These are phyloP conservation scores for Littorina saxatilis DNA, from an alignment of 1,140 invertebrate genomes.

Conservation along the genomic window DNA sequence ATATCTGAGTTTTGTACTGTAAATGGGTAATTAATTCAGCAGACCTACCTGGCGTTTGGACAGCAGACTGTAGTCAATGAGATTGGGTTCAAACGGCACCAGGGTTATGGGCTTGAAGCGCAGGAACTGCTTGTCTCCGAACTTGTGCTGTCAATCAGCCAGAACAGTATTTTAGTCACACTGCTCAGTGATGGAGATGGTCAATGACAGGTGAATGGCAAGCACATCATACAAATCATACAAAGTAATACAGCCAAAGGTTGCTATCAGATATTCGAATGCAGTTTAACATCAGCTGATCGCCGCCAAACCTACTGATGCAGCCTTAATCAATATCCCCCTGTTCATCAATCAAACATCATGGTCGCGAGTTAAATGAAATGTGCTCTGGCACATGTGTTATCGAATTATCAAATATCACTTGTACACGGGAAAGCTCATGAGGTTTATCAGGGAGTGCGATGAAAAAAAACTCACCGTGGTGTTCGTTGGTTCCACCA, in stretches of 20 bases:
- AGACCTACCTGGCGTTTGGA: slow-evolving; percentile 82
- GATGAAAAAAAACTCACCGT: slow-evolving; percentile 50
- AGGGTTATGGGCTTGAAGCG: slow-evolving; percentile 94
- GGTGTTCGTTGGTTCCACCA: slow-evolving; percentile 79
- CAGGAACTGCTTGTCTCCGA: slow-evolving; percentile 73
- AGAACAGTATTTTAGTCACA: not conserved
- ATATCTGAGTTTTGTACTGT: no score
- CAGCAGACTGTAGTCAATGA: slow-evolving; percentile 87
- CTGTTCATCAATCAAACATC: no score
- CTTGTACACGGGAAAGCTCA: no score
- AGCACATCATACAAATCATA: not conserved
- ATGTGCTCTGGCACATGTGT: no score
- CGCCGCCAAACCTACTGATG: not conserved
- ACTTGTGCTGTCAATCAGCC: slow-evolving; percentile 61
- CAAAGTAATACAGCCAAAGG: not conserved
- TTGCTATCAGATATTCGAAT: not conserved
- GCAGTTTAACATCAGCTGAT: not conserved
- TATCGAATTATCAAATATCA: no score
- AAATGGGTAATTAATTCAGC: no score
- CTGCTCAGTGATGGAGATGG: not conserved
- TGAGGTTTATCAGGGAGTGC: no score
- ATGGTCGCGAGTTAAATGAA: no score
- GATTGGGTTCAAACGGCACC: slow-evolving; percentile 93
- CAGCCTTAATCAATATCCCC: no score
- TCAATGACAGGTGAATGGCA: not conserved